Conservation (phyloP, 2,888 invertebrate genomes). For the Acanthoscelides obtectus region DNA sequence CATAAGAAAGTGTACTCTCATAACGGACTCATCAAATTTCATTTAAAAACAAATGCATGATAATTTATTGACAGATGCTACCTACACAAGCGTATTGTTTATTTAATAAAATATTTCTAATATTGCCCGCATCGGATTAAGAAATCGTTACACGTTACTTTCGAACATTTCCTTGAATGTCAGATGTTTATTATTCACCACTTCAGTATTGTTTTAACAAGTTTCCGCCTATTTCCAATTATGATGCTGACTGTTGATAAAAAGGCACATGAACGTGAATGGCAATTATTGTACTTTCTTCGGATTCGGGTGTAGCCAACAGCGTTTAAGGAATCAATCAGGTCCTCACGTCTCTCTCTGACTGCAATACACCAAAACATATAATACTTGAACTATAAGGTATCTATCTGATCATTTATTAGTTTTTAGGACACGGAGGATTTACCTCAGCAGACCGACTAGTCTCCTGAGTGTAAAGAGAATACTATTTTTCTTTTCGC, state of each 20-base stretch:
- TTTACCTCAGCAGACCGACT: no score
- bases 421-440: no score
- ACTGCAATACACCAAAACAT: not conserved
- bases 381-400: not conserved
- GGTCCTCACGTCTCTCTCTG: not conserved
- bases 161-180: not conserved
- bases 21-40: no score
- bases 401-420: no score
- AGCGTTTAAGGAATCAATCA: not conserved
- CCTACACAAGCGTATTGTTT: not conserved
- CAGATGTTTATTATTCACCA: not conserved
- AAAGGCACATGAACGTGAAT: not conserved
- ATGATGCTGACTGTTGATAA: not conserved
- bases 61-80: no score
- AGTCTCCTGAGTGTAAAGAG: no score
- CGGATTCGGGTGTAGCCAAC: not conserved
- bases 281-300: not conserved
- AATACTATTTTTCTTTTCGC: no score
- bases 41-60: no score
- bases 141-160: not conserved
- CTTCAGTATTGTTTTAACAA: not conserved
- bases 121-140: not conserved
- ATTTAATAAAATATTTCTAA: not conserved
- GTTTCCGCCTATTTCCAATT: not conserved
- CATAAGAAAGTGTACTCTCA: no score